Percentiles rank a stretch among this genome's conserved stretches.
phyloP scores from a whole-genome alignment of 2,113 vertebrate species.

The Ailurus styani region DNA sequence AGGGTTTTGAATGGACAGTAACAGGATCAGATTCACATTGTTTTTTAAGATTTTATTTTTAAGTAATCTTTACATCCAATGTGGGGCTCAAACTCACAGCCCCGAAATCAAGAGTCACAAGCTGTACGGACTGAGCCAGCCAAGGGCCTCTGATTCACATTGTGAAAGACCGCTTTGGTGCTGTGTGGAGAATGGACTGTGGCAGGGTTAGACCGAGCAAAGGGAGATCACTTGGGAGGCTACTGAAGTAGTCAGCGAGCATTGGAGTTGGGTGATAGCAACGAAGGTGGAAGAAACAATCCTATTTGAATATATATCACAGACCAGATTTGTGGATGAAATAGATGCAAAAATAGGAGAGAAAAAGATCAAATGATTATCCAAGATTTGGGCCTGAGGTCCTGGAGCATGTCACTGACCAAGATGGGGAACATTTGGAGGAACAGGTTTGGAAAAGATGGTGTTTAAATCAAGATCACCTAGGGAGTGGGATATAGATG shows the following conservation, averaged over 20 bases:
- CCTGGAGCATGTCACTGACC: background rate
- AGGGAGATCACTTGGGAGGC: background rate
- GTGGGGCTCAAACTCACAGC: background rate
- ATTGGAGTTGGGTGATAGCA: background rate
- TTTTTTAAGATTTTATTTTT: background rate
- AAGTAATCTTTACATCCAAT: background rate
- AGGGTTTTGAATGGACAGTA: background rate
- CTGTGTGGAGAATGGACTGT: background rate
- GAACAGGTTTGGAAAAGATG: background rate
- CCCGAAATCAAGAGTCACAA: background rate
- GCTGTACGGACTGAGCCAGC: background rate
- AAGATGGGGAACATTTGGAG: background rate
- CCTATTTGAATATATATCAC: background rate
- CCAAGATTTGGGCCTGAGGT: background rate
- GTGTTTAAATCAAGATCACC: background rate
- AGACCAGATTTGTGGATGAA: background rate
- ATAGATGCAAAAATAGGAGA: background rate
- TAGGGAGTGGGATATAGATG: background rate
- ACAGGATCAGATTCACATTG: background rate
- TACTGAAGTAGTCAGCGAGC: background rate
- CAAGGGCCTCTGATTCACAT: background rate
- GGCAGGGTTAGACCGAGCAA: background rate
- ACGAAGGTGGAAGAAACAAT: background rate
- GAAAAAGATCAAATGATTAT: background rate
- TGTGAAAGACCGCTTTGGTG: background rate